Evolutionary conservation across 1,140 invertebrate genomes (phyloP).

Genomic region (Berghia stephanieae): DNA sequence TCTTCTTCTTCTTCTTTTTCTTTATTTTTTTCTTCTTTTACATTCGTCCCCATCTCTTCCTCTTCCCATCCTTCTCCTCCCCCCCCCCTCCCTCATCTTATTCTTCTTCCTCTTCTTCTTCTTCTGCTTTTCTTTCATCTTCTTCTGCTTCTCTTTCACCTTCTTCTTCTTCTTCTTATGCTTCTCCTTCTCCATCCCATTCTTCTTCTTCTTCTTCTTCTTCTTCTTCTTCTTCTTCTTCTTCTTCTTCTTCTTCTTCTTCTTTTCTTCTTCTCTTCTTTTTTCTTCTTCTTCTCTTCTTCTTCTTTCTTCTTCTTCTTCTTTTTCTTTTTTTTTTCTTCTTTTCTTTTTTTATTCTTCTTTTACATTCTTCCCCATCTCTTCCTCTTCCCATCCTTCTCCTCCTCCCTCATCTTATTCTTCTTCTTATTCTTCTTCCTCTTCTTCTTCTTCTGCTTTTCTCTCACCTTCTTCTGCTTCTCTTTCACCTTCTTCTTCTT

Average conservation of each 20-base stretch:
- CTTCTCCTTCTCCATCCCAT: no score
- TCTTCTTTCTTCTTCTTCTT: no score
- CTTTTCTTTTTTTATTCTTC: background rate
- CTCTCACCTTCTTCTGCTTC: no score
- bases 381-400: background rate
- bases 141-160: background rate
- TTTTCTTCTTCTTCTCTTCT: background rate
- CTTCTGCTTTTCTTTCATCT: constrained; percentile 9
- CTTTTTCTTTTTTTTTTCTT: no score
- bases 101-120: constrained; percentile 17
- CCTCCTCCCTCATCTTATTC: background rate
- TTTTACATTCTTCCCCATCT: no score
- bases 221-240: constrained; percentile 21
- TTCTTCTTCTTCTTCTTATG: constrained; percentile 10
- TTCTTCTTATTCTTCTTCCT: constrained; percentile 11
- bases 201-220: background rate
- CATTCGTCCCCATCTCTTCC: no score
- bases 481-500: background rate
- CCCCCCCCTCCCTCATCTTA: background rate
- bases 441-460: no score
- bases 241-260: constrained; percentile 17
- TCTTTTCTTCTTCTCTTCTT: constrained; percentile 12
- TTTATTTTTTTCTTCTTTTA: background rate
- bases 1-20: constrained; percentile 17
- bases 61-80: background rate